Evolutionary conservation across 2,113 vertebrate species (phyloP), one percentile per base, ranked within the genome.

Genomic region (Carassius gibelio): DNA sequence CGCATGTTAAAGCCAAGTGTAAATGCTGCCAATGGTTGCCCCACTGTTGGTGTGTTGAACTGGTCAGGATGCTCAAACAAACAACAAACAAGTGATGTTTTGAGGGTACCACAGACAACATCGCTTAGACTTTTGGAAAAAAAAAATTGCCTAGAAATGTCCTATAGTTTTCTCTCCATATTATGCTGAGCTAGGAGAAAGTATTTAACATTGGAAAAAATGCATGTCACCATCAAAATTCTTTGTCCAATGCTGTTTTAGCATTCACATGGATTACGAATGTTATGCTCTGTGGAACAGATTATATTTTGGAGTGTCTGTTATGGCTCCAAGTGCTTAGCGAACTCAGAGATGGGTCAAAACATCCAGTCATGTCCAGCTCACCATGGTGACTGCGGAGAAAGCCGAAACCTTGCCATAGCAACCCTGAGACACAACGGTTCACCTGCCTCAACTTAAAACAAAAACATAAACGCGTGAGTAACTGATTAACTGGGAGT

Each of bases 281-380:
- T 71, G 17, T 78, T 38, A 38, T 6, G 66, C 85, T 85, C 52
- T 59, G 45, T 64, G 66, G 68, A 87, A 82, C 59, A 61, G 34
- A 82, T 87, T 26, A 83, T 82, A 38, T 78, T 77, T 82, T 59
- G 75, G 64, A 83, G 38, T 69, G 77, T 69, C 69, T 77, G 48
- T 77, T 72, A 36, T 42, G 11, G 19, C 50, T 26, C 85, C 17
- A 66, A 84, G 80, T 87, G 88, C 79, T 91, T 52, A 68, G 72
- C 11, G 72, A 87, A 84, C 83, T 72, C 82, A 50, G 34, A 72
- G 84, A 85, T 64, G 80, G 83, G 85, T 88, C 88, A 84, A 80
- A 84, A 77, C 71, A 71, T 87, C 85, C 86, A 57, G 74, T 48
- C 74, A 52, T 36, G 80, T 71, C 81, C 78, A 68, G 71, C 36